Evolutionary conservation across 2,888 invertebrate species (phyloP), one percentile per base, ranked within the genome.

Genomic region (Pachliopta kotzebuea): DNA sequence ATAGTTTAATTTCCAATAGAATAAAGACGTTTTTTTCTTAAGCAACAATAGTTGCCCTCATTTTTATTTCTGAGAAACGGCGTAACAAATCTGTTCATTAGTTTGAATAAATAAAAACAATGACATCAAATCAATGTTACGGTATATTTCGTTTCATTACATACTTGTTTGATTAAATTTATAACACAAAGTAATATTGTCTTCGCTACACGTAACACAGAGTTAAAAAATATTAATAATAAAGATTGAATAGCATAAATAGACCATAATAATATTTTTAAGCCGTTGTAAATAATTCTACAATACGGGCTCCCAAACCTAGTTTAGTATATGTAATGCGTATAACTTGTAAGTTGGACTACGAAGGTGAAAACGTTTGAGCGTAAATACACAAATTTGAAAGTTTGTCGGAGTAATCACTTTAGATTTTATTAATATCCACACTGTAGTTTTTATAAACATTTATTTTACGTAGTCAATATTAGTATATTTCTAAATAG

Each of bases 51-150:
- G 26, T 17, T 24, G 20, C 24, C 37, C 4, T 7, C 20, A 23
- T 3, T 26, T 26, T 45, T 21, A 45, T 6, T n/a, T 37, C 11
- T 42, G 52, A 63, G 54, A 60, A 60, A 52, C 49, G 18, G 56
- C 52, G 56, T 60, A 26, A 26, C 52, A 23, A 49, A 55, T 59
- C 20, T 20, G 21, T 26, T 18, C 56, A 60, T 60, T 53, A 52
- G 53, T 57, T 58, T 21, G 26, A 52, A 45, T 58, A 52, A 57
- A 57, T 42, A 57, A 62, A 60, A 64, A 60, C 60, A 64, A 60
- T 64, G 59, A 59, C 31, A 49, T 54, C n/a, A 50, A 54, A 31
- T 29, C 45, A 24, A 62, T 20, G 57, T 62, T 56, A 52, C 52
- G 62, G 52, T 62, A 57, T 53, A 26, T 45, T 26, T 53, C 57